Base-by-base conservation (phyloP, 2,113 vertebrate genomes). In the Siphamia tubifer region DNA sequence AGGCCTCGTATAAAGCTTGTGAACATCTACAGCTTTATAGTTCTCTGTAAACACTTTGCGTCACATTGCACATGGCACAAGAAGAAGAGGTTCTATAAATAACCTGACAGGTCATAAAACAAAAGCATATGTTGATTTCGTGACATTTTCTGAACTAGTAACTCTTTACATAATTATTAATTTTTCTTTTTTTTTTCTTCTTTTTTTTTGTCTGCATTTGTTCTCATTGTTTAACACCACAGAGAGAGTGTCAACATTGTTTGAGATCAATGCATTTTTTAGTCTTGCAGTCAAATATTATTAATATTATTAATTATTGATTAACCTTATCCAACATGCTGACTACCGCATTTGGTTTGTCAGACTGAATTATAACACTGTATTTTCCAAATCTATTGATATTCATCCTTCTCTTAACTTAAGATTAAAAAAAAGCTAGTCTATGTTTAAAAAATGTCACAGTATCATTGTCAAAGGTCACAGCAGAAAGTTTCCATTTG, bases 91-190 rank as follows among this genome's bases (percentile, higher is more conserved):
- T 62, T 77, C 56, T 55, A 45, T 17, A 78, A 79, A 86, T 44
- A 61, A 74, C 58, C 15, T 39, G 66, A 77, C 67, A 52, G 23
- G 42, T 53, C 54, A 75, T 87, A 81, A 77, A 83, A 60, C 28
- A 21, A 9, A 64, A 39, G 0, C 44, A 23, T 35, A 32, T 48
- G 43, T 64, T 34, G 24, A 65, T 23, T 6, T 15, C 11, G 34
- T 25, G 21, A 31, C 32, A 21, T 36, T 49, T 58, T 44, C n/a
- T 13, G 0, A 30, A 35, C 15, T 15, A 4, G 34, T 21, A 17
- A 2, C 9, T 28, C 5, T 21, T 28, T 44, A 32, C 12, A 1
- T 13, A 19, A 16, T 7, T 32, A n/a, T n/a, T n/a, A n/a, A n/a
- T n/a, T n/a, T n/a, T n/a, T n/a, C n/a, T n/a, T n/a, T n/a, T n/a